A percentile compares a stretch with the other conserved stretches of the same genome.
Evolutionary conservation across 2,888 invertebrate species (phyloP).

Genomic region (Trypoxylon attenuatum): DNA sequence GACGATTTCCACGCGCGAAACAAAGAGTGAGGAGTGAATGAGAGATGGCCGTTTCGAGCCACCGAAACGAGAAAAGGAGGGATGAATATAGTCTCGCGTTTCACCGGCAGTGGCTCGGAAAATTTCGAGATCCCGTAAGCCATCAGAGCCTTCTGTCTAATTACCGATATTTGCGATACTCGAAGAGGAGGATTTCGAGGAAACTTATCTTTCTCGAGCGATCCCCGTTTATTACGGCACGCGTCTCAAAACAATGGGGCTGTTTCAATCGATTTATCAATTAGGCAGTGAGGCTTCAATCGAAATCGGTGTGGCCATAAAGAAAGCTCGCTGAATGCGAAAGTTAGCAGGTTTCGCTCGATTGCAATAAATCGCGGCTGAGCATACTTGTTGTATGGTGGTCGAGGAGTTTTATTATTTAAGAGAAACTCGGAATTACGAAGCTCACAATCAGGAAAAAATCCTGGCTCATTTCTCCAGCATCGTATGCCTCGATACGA

Average conservation of each 20-base stretch:
- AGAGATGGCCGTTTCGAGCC: slow-evolving; percentile 18
- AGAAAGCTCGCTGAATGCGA: too few relatives aligned
- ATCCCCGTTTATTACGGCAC: not conserved
- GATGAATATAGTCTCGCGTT: slow-evolving; percentile 28
- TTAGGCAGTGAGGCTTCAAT: too few relatives aligned
- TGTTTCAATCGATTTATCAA: too few relatives aligned
- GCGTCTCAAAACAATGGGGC: too few relatives aligned
- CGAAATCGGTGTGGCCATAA: too few relatives aligned
- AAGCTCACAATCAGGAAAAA: too few relatives aligned
- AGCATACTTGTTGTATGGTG: not conserved
- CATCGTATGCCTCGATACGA: not conserved
- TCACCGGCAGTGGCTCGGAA: slow-evolving; percentile 29
- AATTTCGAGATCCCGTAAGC: slow-evolving; percentile 28
- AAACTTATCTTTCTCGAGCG: not conserved
- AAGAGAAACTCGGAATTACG: too few relatives aligned
- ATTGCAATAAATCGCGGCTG: not conserved
- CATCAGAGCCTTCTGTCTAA: slow-evolving; percentile 8
- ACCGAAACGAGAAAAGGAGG: slow-evolving; percentile 13
- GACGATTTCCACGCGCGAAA: slow-evolving; percentile 33
- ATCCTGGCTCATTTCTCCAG: too few relatives aligned
- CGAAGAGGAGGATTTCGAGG: not conserved
- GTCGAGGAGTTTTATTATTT: too few relatives aligned
- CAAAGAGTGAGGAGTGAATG: slow-evolving; percentile 32
- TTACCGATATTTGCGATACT: slow-evolving; percentile 13
- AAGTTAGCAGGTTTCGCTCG: too few relatives aligned